Evolutionary conservation across 2,888 invertebrate genomes (phyloP).

Genomic region (Mayetiola destructor): DNA sequence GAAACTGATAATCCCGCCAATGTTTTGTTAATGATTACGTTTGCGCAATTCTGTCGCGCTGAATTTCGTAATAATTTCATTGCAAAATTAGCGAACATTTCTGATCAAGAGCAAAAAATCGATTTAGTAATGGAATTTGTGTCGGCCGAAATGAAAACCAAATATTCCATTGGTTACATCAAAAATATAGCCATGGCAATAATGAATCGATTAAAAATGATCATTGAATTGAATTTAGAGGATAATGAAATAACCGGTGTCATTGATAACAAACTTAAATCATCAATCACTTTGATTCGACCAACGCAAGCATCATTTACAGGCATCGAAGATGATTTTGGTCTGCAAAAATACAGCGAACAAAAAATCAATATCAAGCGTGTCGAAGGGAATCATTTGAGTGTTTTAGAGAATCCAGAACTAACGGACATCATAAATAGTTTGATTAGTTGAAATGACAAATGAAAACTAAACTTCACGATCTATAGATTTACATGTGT

Average conservation of each 20-base stretch:
- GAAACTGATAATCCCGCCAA: constrained; percentile 23
- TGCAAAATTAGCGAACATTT: not conserved
- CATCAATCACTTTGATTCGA: constrained; percentile 46
- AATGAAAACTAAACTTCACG: too few species aligned
- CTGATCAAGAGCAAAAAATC: not conserved
- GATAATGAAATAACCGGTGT: not conserved
- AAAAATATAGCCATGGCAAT: constrained; percentile 31
- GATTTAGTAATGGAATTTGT: constrained; percentile 31
- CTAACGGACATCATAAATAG: constrained; percentile 49
- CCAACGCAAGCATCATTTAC: constrained; percentile 44
- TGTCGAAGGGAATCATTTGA: constrained; percentile 56
- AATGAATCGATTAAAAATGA: constrained; percentile 42
- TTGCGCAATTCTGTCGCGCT: not conserved
- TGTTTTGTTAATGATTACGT: not conserved
- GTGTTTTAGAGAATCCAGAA: constrained; percentile 50
- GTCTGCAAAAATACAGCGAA: constrained; percentile 43
- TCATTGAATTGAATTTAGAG: constrained; percentile 28
- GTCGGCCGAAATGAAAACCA: not conserved
- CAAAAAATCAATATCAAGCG: constrained; percentile 43
- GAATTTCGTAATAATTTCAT: not conserved
- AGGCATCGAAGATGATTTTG: constrained; percentile 45
- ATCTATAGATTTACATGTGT: too few species aligned
- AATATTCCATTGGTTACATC: constrained; percentile 34
- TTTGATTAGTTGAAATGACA: too few species aligned
- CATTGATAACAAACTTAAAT: constrained; percentile 36